Conservation (phyloP, 1,140 invertebrate species). For the Procambarus virginalis region DNA sequence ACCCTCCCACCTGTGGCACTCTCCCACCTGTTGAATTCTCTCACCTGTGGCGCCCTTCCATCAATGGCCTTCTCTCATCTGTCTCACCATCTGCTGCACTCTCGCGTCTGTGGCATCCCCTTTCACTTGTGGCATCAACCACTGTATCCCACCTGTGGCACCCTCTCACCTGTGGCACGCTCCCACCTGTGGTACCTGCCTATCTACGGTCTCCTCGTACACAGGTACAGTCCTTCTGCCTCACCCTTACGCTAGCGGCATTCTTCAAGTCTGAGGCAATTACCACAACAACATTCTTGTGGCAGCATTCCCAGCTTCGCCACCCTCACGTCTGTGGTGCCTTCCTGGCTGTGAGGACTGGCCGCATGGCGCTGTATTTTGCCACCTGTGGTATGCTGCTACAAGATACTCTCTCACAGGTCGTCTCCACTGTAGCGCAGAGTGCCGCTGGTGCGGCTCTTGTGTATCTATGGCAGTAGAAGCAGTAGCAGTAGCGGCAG, state of each 20-base stretch:
- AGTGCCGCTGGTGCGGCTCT: no score
- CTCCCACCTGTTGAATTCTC: neutral
- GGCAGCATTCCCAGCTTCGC: neutral
- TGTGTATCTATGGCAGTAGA: neutral
- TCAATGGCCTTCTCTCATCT: neutral
- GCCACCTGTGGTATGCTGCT: no score
- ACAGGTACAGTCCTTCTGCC: neutral
- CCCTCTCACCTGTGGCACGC: no score
- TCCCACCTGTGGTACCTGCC: neutral
- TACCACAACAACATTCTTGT: neutral
- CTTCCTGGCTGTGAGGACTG: no score
- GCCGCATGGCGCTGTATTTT: no score
- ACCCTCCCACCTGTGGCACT: neutral
- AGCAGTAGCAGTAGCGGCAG: neutral
- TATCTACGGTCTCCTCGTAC: no score
- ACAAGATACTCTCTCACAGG: no score
- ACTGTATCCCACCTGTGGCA: neutral
- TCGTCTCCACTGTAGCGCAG: no score
- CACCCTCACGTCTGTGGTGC: no score
- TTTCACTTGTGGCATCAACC: neutral
- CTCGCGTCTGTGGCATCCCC: neutral
- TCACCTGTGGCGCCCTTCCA: neutral
- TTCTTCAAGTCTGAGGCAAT: neutral
- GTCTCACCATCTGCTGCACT: neutral
- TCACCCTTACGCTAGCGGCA: neutral